Percentiles rank a stretch among this genome's conserved stretches.
These are phyloP conservation scores for Parazoanthus atlanticus DNA, from an alignment of 92 coral and sea anemone genomes.

Conservation along the genomic window DNA sequence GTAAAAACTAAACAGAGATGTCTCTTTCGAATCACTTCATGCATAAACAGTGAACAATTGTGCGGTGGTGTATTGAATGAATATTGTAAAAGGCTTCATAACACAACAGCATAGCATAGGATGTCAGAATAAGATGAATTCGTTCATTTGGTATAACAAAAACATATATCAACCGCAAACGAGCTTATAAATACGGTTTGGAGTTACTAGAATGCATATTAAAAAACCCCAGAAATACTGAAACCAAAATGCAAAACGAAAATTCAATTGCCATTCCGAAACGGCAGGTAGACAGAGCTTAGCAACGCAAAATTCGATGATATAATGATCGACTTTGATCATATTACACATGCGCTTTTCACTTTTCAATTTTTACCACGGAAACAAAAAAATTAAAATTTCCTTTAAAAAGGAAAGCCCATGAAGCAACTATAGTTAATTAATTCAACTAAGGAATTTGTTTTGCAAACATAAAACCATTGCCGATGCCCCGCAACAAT, in stretches of 20 bases:
- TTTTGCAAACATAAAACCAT: slow-evolving; percentile 22
- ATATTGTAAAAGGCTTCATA: background rate
- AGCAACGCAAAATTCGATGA: slow-evolving; percentile 17
- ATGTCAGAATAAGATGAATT: background rate
- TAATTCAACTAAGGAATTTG: slow-evolving; percentile 10
- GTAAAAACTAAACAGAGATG: background rate
- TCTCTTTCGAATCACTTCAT: background rate
- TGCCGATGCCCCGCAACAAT: slow-evolving; percentile 26
- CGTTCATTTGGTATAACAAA: background rate
- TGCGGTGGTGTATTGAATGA: background rate
- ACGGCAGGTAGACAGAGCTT: background rate
- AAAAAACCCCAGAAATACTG: background rate
- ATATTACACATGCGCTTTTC: background rate
- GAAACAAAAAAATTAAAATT: background rate
- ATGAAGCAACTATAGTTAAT: background rate
- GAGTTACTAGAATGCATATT: background rate
- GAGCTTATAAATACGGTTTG: background rate
- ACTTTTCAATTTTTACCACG: background rate
- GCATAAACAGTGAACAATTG: background rate
- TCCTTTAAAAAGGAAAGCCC: background rate
- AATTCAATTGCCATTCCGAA: slow-evolving; percentile 23
- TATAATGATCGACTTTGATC: background rate
- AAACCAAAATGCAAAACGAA: background rate
- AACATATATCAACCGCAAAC: background rate
- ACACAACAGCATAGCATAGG: background rate